Evolutionary conservation across 2,113 vertebrate genomes (phyloP).

Genomic region (Haplochromis burtoni): DNA sequence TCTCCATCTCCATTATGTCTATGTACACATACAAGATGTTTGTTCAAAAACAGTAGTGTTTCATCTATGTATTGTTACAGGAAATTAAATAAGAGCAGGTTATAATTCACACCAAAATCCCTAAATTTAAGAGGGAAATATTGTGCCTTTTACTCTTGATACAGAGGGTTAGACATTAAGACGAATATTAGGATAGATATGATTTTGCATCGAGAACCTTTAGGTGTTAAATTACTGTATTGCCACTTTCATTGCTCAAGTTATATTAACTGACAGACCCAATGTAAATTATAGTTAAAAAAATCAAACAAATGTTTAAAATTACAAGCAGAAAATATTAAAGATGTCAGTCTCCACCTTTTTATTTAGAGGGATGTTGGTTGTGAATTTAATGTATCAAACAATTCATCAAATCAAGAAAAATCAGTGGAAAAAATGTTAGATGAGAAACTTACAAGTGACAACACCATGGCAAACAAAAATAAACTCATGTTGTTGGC

Average conservation of each 20-base stretch:
- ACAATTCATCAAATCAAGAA: background rate
- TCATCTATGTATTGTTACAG: background rate
- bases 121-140: background rate
- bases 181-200: background rate
- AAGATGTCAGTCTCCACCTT: background rate
- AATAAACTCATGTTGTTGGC: background rate
- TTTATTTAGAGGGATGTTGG: background rate
- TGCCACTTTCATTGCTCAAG: background rate
- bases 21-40: background rate
- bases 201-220: background rate
- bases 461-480: background rate
- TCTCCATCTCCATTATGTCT: slow-evolving; percentile 4
- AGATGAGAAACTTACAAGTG: background rate
- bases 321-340: background rate
- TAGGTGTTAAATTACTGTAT: background rate
- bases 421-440: background rate
- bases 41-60: background rate
- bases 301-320: background rate
- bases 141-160: background rate
- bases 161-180: background rate
- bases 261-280: background rate
- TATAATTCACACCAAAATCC: background rate
- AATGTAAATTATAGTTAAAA: background rate
- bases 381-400: background rate
- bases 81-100: background rate